phyloP scores from a whole-genome alignment of 2,797 vertebrate genomes.

The Cirrhinus mrigala region DNA sequence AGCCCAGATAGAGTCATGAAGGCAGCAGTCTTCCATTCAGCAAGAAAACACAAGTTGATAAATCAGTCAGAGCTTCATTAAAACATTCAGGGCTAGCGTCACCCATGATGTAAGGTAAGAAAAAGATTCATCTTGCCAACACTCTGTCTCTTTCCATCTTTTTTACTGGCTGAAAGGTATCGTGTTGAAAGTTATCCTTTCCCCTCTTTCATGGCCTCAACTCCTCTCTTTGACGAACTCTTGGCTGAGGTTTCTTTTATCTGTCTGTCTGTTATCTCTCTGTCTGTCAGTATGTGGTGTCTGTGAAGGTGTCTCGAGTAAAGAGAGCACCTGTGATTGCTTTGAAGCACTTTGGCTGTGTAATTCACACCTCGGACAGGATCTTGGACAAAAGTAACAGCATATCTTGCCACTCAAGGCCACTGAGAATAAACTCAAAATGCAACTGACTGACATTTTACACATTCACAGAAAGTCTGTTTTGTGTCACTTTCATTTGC shows the following conservation, averaged over 20 bases:
- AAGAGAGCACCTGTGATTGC: constrained; percentile 6
- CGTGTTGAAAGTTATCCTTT: neutral
- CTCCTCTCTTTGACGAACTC: neutral
- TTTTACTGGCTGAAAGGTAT: constrained; percentile 1
- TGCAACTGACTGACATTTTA: constrained; percentile 5
- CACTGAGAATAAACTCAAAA: neutral
- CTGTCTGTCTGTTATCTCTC: neutral
- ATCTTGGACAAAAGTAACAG: constrained; percentile 22
- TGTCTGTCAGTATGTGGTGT: constrained; percentile 4
- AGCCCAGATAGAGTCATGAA: no score
- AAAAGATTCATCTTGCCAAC: neutral
- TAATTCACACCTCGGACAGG: constrained; percentile 30
- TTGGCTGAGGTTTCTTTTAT: constrained; percentile 16
- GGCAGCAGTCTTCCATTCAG: no score
- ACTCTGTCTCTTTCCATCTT: neutral
- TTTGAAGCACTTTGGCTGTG: constrained; percentile 22
- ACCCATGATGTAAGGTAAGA: neutral
- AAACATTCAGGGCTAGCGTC: neutral
- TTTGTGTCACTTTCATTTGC: neutral
- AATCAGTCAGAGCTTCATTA: neutral
- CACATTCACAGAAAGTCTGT: neutral
- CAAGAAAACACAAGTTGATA: neutral
- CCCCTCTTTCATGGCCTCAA: neutral
- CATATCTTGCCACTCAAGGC: constrained; percentile 1
- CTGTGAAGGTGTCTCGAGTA: constrained; percentile 16